phyloP scores from a whole-genome alignment of 2,888 invertebrate species.

The Scaptomyza tumidula region DNA sequence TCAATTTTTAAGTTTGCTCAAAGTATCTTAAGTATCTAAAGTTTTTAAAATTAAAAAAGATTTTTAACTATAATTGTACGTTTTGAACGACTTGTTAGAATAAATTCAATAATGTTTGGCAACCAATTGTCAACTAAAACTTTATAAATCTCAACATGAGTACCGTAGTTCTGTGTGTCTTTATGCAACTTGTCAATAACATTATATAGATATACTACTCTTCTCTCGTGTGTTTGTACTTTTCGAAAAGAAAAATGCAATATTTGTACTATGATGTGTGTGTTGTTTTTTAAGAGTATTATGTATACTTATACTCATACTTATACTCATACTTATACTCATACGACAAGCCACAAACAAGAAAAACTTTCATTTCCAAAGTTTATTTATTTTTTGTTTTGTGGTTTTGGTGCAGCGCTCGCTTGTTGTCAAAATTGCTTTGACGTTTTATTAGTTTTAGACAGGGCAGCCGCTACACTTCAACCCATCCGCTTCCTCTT shows the following conservation, averaged over 20 bases:
- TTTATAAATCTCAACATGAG: neutral
- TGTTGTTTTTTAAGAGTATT: conserved; percentile 1
- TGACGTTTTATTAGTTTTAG: conserved; percentile 79
- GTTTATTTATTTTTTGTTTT: conserved; percentile 20
- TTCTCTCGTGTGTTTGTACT: neutral
- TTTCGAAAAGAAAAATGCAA: neutral
- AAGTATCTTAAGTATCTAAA: too few relatives aligned
- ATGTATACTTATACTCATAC: conserved; percentile 12
- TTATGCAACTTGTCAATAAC: neutral
- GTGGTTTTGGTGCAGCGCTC: conserved; percentile 41
- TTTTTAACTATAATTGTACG: neutral
- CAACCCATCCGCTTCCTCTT: conserved; percentile 16
- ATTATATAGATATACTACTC: neutral
- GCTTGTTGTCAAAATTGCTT: conserved; percentile 75
- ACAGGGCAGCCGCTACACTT: conserved; percentile 49
- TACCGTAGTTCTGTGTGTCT: neutral
- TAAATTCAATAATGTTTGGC: neutral
- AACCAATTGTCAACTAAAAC: neutral
- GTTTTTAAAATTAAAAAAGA: too few relatives aligned
- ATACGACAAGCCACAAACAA: conserved; percentile 2
- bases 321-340: conserved; percentile 9
- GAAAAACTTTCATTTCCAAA: conserved; percentile 48
- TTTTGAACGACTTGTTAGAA: neutral
- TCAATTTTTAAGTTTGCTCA: too few relatives aligned
- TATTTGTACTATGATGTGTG: conserved; percentile 1